Base-by-base conservation (phyloP, 53 echinoderm and acorn worm genomes). In the Paracentrotus lividus region DNA sequence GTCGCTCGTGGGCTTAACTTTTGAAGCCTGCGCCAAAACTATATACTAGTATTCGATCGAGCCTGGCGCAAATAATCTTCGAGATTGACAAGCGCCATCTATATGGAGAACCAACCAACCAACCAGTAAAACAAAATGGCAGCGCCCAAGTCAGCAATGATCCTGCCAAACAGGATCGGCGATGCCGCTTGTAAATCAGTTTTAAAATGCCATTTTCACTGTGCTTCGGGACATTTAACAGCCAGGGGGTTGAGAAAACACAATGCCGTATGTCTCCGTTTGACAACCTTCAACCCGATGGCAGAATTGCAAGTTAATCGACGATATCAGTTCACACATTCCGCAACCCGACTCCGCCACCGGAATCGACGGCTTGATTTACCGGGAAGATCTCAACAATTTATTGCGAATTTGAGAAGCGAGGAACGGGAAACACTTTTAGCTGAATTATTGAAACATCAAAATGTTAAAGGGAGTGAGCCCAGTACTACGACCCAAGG, bases 391-490 rank as follows among this genome's bases (percentile, higher is more conserved):
- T 90, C 90, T 27, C 72, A 69, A 69, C 72, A 90, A 21, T 90
- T 90, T 45, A 36, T 90, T 20, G n/a, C 90, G 1, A 90, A 67
- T 33, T 51, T 90, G 52, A 90, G 90, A 24, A 90, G 72, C 27
- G 16, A 52, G 15, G 90, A 90, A 36, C 47, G 90, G 61, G 72
- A 47, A 69, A 52, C 72, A 10, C 90, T 90, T 0, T 52, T 90
- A 45, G 90, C 51, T 29, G 90, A 90, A 69, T 64, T 90, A 31
- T 2, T 90, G 3, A 90, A 90, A 53, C 72, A 88, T 52, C 44
- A 69, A 16, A 45, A 49, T 1, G 18, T 60, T 4, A 88, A 43
- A 24, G 42, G 14, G 12, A 38, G 4, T 23, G 89, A 60, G 47
- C 24, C 78, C 38, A 36, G 36, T 69, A 69, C 38, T 29, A 52